These are phyloP conservation scores for Popillia japonica DNA, from an alignment of 1,140 invertebrate genomes.

Conservation along the genomic window DNA sequence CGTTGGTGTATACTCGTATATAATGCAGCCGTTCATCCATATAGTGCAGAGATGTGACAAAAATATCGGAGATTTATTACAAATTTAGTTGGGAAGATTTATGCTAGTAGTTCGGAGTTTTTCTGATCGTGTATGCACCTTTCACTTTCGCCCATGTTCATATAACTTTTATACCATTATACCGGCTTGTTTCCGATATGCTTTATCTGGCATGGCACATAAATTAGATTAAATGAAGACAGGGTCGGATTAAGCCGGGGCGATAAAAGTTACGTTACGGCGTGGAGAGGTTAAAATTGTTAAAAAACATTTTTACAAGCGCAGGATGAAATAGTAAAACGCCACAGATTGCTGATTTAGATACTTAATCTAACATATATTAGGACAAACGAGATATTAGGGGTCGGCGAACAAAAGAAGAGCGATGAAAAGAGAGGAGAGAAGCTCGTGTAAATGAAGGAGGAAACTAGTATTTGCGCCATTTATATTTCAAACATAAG, in stretches of 20 bases:
- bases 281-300: too few species aligned
- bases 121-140: neutral
- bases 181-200: neutral
- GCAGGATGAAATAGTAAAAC: neutral
- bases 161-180: neutral
- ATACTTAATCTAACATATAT: conserved; percentile 2
- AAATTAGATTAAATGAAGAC: conserved; percentile 3
- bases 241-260: neutral
- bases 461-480: neutral
- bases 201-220: conserved; percentile 1
- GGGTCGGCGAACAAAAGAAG: neutral
- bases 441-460: neutral
- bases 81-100: neutral
- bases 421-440: neutral
- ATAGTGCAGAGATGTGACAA: neutral
- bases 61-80: neutral
- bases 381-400: neutral
- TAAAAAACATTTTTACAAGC: too few species aligned
- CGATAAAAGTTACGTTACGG: neutral
- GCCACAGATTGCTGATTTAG: neutral
- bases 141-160: neutral
- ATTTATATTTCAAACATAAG: conserved; percentile 38
- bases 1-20: neutral
- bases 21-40: neutral
- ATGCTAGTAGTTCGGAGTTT: neutral